Evolutionary conservation across 2,888 invertebrate genomes (phyloP).

Genomic region (Sesia bembeciformis): DNA sequence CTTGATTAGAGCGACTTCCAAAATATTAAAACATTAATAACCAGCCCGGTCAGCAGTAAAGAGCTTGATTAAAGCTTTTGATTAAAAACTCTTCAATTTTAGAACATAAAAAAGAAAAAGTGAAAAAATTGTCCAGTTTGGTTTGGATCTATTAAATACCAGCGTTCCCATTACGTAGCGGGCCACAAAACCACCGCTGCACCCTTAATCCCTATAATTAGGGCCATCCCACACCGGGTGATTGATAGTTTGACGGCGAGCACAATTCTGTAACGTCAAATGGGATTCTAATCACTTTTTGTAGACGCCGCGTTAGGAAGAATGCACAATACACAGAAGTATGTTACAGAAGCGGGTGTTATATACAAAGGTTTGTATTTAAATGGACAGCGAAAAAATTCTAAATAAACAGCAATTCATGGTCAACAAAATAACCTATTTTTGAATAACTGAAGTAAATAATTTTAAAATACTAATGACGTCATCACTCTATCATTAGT

Average conservation of each 20-base stretch:
- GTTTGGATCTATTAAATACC: conserved; percentile 34
- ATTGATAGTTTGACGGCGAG: conserved; percentile 54
- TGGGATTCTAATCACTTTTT: conserved; percentile 62
- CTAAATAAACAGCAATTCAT: too few species aligned
- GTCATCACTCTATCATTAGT: too few species aligned
- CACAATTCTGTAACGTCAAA: conserved; percentile 38
- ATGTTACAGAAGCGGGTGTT: too few species aligned
- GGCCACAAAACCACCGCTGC: conserved; percentile 25
- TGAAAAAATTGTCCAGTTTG: conserved; percentile 16
- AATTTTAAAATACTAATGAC: too few species aligned
- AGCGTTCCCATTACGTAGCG: conserved; percentile 45
- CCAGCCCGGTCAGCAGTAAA: not conserved
- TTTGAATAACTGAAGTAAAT: too few species aligned
- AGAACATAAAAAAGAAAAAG: conserved; percentile 6
- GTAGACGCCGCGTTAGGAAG: conserved; percentile 9
- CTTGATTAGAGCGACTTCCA: conserved; percentile 9
- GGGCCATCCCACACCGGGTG: conserved; percentile 56
- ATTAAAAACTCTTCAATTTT: conserved; percentile 47
- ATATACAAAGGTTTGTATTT: too few species aligned
- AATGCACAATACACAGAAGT: not conserved
- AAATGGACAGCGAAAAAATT: too few species aligned
- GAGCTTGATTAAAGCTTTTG: conserved; percentile 6
- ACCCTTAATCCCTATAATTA: conserved; percentile 70
- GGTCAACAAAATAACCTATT: too few species aligned
- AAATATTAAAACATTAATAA: not conserved